Base-by-base conservation (phyloP, 2,888 invertebrate genomes). In the Clusia tigrina region DNA sequence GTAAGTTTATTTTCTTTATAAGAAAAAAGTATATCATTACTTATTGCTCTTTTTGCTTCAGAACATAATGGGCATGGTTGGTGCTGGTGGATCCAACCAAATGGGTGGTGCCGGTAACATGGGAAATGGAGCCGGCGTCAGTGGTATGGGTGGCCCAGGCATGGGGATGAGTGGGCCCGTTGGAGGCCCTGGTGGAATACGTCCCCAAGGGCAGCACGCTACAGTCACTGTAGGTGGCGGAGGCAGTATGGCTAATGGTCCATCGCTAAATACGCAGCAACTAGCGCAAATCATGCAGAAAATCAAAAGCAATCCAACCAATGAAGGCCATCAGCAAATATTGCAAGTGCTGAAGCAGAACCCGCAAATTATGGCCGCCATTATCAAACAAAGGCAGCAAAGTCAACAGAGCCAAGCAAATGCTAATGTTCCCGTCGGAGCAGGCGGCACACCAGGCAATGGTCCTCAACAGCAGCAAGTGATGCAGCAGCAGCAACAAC, bases 361-460 rank as follows among this genome's bases (percentile, higher is more conserved):
- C 85, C 97, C 97, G 46, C 94, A 94, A 74, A 87, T 98, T 54
- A 96, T 97, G 95, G 95, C 96, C 61, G 95, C 96, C 60, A 95
- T 95, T 80, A 93, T 97, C 70, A 95, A 95, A 78, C 94, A 94
- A 83, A 87, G 93, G 80, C 90, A 92, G 85, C 89, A 83, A 68
- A 81, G 79, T 69, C 81, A 82, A 74, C 73, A 74, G 3, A 83
- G 81, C 68, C 74, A 80, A 22, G 76, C 72, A 23, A 72, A 71
- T 2, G 73, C 76, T 17, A 75, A 72, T 20, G 72, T 69, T 46
- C 61, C 62, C 18, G 71, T 66, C 2, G 71, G 72, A 37, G 71
- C 69, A 23, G 69, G 63, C 42, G 65, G 55, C 2, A 69, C 79
- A 61, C 67, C 71, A 0, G 82, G 78, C 20, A 80, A 77, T 42